Evolutionary conservation across 2,888 invertebrate genomes (phyloP).

Genomic region (Epinotia brunnichana): DNA sequence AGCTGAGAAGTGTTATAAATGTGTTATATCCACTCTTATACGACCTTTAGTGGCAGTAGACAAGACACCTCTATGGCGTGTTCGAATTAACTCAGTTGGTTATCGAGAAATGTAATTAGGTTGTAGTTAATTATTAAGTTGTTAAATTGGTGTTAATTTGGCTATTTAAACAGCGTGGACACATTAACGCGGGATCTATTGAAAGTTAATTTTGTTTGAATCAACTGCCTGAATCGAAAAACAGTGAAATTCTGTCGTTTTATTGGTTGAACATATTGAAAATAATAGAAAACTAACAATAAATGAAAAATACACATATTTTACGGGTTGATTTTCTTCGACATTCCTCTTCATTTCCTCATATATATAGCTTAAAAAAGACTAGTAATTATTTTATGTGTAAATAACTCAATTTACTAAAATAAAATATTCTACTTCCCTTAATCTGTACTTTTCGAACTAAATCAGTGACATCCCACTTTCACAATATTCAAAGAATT

Average conservation of each 20-base stretch:
- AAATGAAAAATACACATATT: no score
- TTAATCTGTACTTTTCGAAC: background rate
- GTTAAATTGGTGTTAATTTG: constrained; percentile 13
- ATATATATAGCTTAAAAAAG: no score
- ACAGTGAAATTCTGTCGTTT: background rate
- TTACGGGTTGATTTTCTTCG: no score
- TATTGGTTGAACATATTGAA: background rate
- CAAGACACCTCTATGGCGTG: constrained; percentile 12
- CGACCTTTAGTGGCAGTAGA: constrained; percentile 22
- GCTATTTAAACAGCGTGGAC: constrained; percentile 6
- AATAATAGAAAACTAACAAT: no score
- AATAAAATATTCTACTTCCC: no score
- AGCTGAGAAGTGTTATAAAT: constrained; percentile 27
- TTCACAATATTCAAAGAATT: constrained; percentile 22
- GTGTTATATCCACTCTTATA: constrained; percentile 30
- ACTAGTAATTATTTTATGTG: no score
- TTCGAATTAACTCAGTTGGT: constrained; percentile 30
- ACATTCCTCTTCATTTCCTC: no score
- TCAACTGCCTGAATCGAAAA: background rate
- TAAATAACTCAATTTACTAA: no score
- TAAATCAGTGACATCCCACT: constrained; percentile 8
- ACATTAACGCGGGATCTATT: background rate
- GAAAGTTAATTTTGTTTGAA: background rate
- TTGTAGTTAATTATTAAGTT: constrained; percentile 23
- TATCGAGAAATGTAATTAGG: constrained; percentile 30